Evolutionary conservation across 2,888 invertebrate genomes (phyloP).

Genomic region (Melieria omissa): DNA sequence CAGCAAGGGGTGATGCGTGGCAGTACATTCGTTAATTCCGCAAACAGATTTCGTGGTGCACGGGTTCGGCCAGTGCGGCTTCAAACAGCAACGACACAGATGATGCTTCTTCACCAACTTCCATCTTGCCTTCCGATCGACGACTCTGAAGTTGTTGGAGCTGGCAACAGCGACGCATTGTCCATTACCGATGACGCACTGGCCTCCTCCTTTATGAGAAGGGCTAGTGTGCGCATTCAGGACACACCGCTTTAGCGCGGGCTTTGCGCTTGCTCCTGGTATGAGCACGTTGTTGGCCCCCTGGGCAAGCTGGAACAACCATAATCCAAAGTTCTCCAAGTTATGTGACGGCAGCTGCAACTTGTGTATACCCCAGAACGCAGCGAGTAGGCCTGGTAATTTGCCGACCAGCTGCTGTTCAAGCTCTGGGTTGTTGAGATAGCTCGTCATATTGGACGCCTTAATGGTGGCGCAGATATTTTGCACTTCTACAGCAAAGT

Average conservation of each 20-base stretch:
- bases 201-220: too few relatives aligned
- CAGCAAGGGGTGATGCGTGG: slow-evolving; percentile 27
- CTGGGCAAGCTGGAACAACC: slow-evolving; percentile 14
- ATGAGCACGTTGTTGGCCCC: slow-evolving; percentile 16
- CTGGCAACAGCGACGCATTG: too few relatives aligned
- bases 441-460: slow-evolving; percentile 19
- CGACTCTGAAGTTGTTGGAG: too few relatives aligned
- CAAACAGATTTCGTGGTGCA: too few relatives aligned
- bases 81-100: too few relatives aligned
- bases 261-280: background rate
- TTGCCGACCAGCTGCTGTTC: slow-evolving; percentile 32
- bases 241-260: too few relatives aligned
- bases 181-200: too few relatives aligned
- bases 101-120: too few relatives aligned
- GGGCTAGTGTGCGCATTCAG: too few relatives aligned
- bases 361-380: slow-evolving; percentile 25
- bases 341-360: background rate
- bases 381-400: slow-evolving; percentile 25
- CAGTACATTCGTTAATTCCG: slow-evolving; percentile 24
- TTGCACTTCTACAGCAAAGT: slow-evolving; percentile 41
- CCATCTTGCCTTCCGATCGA: too few relatives aligned
- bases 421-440: slow-evolving; percentile 40
- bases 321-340: slow-evolving; percentile 21
- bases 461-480: slow-evolving; percentile 39
- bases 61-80: too few relatives aligned